Base-by-base conservation (phyloP, 2,797 vertebrate genomes). In the Anabas testudineus region DNA sequence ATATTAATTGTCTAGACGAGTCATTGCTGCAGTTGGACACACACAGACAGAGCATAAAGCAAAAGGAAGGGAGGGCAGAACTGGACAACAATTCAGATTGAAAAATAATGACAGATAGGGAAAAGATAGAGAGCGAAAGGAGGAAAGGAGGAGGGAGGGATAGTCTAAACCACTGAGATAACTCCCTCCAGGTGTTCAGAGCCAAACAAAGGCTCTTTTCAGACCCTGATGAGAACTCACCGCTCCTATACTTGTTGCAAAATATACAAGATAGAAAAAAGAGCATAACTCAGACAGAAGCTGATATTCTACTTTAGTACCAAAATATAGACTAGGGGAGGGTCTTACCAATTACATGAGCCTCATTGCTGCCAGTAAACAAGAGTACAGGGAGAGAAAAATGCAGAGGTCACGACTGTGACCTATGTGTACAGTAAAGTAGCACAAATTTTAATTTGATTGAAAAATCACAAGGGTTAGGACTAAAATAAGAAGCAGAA, bases 131-230 rank as follows among this genome's bases (percentile, higher is more conserved):
- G 67, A 51, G 46, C 58, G 30, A 52, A 42, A 21, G 65, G 37
- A 21, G 22, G 71, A 49, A 43, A 19, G 65, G 54, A 30, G 10
- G 67, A 46, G 71, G 47, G 79, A 73, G 76, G 54, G 83, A 81
- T 59, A 71, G 84, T 41, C 71, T 66, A 85, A 73, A 71, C 71
- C 69, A 73, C 52, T 91, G 72, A 84, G 91, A 92, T 93, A 95
- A 93, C 91, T 77, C 92, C 82, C 92, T 94, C 95, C 97, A 97
- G 96, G 96, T 98, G 97, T 95, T 94, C 94, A 65, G 70, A 81
- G 74, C 74, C 74, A 90, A 93, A 97, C 97, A 98, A 98, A 96
- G 96, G 79, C 87, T 83, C 95, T 96, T 96, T 97, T 98, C 94
- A 96, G 92, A 32, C 69, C 76, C 75, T 87, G 92, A 94, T 87